Percentiles rank a stretch among this genome's conserved stretches.
Conservation (phyloP, 1,140 invertebrate species). For the Trichoplusia ni region DNA sequence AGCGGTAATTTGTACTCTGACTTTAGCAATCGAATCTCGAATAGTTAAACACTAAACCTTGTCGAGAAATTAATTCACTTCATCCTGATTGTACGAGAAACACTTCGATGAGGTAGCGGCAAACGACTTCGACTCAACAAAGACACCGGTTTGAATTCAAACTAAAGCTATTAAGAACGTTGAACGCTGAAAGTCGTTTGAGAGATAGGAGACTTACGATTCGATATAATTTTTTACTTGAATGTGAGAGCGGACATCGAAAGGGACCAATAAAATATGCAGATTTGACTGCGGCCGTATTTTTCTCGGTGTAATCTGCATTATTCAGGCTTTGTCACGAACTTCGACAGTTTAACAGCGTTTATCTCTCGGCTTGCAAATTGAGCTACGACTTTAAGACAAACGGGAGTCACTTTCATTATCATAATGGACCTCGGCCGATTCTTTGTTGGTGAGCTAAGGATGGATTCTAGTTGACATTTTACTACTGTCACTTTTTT, state of each 20-base stretch:
- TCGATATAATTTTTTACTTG: conserved; percentile 45
- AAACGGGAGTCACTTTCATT: conserved; percentile 81
- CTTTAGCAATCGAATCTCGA: conserved; percentile 49
- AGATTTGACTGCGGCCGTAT: conserved; percentile 79
- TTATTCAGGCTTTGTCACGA: conserved; percentile 81
- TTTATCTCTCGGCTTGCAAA: conserved; percentile 81
- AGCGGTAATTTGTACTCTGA: conserved; percentile 54
- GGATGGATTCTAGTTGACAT: conserved; percentile 64
- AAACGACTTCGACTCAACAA: conserved; percentile 23
- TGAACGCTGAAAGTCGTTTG: conserved; percentile 24
- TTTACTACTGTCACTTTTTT: conserved; percentile 44
- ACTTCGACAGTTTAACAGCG: conserved; percentile 81
- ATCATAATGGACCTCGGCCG: conserved; percentile 78
- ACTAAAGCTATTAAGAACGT: conserved; percentile 27
- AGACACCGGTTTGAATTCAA: conserved; percentile 11
- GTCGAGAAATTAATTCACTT: conserved; percentile 46
- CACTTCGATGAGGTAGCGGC: conserved; percentile 20
- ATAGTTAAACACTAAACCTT: conserved; percentile 37
- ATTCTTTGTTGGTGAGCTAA: conserved; percentile 75
- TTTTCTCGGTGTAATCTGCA: conserved; percentile 81
- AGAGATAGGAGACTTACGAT: conserved; percentile 38
- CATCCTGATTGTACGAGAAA: conserved; percentile 33
- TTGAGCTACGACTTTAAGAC: conserved; percentile 81
- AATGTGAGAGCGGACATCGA: conserved; percentile 64
- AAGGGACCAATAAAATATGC: conserved; percentile 79